These are phyloP conservation scores for Acanthosoma haemorrhoidale DNA, from an alignment of 2,888 invertebrate species.

Conservation along the genomic window DNA sequence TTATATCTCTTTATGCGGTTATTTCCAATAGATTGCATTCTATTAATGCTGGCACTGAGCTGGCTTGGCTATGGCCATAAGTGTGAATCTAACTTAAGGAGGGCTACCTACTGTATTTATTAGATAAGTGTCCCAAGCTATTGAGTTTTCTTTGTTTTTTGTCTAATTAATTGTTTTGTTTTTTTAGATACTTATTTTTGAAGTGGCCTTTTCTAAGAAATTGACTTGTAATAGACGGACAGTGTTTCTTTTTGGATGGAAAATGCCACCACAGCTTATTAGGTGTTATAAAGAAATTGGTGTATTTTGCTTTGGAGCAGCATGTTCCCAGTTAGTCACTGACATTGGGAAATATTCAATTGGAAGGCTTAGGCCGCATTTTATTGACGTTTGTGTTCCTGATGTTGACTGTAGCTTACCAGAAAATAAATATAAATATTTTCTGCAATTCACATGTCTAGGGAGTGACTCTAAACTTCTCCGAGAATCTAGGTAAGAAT, in stretches of 20 bases:
- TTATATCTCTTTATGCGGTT: no score
- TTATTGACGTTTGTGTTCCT: constrained; percentile 82
- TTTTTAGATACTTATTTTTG: constrained; percentile 32
- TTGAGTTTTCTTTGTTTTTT: no score
- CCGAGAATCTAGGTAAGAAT: constrained; percentile 62
- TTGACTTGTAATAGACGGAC: constrained; percentile 4
- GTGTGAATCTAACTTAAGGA: no score
- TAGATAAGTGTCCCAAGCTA: no score
- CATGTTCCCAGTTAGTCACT: constrained; percentile 76
- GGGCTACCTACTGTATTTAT: no score
- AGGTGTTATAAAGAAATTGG: constrained; percentile 69
- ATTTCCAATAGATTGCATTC: no score
- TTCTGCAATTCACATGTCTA: constrained; percentile 64
- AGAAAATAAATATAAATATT: constrained; percentile 59
- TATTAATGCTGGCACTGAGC: no score
- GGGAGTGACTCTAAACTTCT: constrained; percentile 63
- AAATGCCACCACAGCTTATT: constrained; percentile 67
- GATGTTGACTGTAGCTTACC: constrained; percentile 55
- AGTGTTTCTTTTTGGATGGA: constrained; percentile 49
- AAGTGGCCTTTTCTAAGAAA: constrained; percentile 26
- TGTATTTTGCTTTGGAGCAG: constrained; percentile 81
- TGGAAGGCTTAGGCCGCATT: constrained; percentile 90
- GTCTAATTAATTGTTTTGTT: no score
- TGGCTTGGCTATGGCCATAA: no score
- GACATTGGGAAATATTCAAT: constrained; percentile 91